A percentile compares a stretch with the other conserved stretches of the same genome.
Evolutionary conservation across 2,113 vertebrate genomes (phyloP).

Genomic region (Oryzias javanicus): DNA sequence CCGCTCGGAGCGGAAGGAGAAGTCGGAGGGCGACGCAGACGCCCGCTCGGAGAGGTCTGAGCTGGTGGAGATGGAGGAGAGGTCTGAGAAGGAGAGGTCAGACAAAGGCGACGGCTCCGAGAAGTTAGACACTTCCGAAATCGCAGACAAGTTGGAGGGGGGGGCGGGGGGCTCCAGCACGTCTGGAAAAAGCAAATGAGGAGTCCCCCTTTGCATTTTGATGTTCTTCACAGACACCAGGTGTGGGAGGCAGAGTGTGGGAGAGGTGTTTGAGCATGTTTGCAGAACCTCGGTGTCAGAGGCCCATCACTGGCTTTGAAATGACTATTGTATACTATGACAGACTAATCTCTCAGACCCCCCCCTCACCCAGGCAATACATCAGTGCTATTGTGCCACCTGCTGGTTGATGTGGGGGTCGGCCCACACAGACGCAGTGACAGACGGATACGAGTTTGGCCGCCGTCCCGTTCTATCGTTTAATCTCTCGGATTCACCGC

Average conservation of each 20-base stretch:
- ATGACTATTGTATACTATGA: slow-evolving; percentile 66
- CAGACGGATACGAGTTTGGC: slow-evolving; percentile 54
- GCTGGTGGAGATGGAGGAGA: slow-evolving; percentile 68
- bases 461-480: slow-evolving; percentile 66
- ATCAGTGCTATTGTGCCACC: slow-evolving; percentile 67
- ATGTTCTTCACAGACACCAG: slow-evolving; percentile 52
- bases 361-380: slow-evolving; percentile 67
- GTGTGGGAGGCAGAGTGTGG: slow-evolving; percentile 39
- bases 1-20: slow-evolving; percentile 77
- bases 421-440: slow-evolving; percentile 28
- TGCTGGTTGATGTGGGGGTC: slow-evolving; percentile 59
- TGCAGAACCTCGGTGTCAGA: slow-evolving; percentile 60
- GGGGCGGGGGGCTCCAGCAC: slow-evolving; percentile 78
- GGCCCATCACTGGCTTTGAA: slow-evolving; percentile 46
- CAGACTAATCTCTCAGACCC: slow-evolving; percentile 66
- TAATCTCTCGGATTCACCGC: slow-evolving; percentile 72
- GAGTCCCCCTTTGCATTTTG: slow-evolving; percentile 47
- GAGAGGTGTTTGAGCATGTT: slow-evolving; percentile 59
- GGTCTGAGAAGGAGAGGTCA: slow-evolving; percentile 75
- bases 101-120: slow-evolving; percentile 77
- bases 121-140: slow-evolving; percentile 77
- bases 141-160: slow-evolving; percentile 69
- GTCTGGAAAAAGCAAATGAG: slow-evolving; percentile 80
- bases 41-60: slow-evolving; percentile 76
- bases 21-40: slow-evolving; percentile 71